These are phyloP conservation scores for Amblyopsis hoosieri DNA, from an alignment of 2,797 vertebrate species.

Conservation along the genomic window DNA sequence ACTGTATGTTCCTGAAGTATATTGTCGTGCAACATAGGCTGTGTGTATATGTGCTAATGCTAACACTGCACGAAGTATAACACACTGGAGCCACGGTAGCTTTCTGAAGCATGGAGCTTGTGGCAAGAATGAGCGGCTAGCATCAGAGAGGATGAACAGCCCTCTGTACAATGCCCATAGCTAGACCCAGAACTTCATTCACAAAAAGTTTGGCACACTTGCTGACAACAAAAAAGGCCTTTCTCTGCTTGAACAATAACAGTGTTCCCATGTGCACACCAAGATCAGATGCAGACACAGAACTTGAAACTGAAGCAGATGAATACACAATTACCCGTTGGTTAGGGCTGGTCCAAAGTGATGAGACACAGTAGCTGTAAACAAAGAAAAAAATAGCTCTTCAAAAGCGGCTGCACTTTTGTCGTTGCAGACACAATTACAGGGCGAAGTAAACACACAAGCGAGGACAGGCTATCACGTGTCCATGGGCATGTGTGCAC, in stretches of 20 bases:
- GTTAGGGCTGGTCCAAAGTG: constrained; percentile 5
- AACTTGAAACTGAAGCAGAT: background rate
- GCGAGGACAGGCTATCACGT: background rate
- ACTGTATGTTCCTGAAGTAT: too few relatives aligned
- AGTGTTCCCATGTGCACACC: background rate
- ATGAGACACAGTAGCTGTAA: constrained; percentile 31
- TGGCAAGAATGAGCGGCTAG: too few relatives aligned
- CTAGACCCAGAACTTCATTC: too few relatives aligned
- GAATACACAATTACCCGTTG: constrained; percentile 13
- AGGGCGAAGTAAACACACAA: constrained; percentile 47
- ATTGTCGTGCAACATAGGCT: too few relatives aligned
- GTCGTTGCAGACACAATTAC: constrained; percentile 44
- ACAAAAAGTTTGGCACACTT: background rate
- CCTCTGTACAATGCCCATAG: too few relatives aligned
- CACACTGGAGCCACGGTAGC: too few relatives aligned
- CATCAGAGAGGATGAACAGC: too few relatives aligned
- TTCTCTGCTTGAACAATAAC: too few relatives aligned
- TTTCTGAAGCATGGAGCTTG: too few relatives aligned
- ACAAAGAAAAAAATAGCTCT: constrained; percentile 30
- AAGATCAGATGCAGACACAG: constrained; percentile 5
- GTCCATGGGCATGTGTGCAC: constrained; percentile 11
- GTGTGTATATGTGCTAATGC: too few relatives aligned
- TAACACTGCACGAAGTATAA: too few relatives aligned
- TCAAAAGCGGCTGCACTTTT: constrained; percentile 44
- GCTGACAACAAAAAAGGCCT: background rate